These are phyloP conservation scores for Antedon bifida DNA, from an alignment of 35 echinoderm and acorn worm genomes.

Conservation along the genomic window DNA sequence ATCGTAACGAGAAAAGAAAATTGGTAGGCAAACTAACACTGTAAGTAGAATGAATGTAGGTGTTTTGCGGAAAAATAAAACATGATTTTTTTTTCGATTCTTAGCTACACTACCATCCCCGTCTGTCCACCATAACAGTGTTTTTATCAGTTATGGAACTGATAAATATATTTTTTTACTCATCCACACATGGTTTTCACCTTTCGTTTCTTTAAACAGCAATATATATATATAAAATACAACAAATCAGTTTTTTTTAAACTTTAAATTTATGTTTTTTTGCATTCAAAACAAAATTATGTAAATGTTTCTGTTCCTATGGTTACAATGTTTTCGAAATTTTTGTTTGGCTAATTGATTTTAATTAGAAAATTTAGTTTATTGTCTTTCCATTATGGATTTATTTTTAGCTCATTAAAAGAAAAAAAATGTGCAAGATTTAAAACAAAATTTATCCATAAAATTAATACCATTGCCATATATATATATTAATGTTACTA, in stretches of 20 bases:
- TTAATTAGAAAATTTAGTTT: too few species aligned
- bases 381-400: too few species aligned
- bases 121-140: too few species aligned
- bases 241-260: not conserved
- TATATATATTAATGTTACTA: too few species aligned
- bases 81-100: not conserved
- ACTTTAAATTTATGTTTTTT: not conserved
- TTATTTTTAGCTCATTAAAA: too few species aligned
- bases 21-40: not conserved
- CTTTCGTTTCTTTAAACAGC: not conserved
- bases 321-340: not conserved
- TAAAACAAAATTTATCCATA: too few species aligned
- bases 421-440: too few species aligned
- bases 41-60: not conserved
- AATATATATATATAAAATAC: not conserved
- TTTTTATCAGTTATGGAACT: too few species aligned
- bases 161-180: not conserved
- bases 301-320: not conserved
- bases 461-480: too few species aligned
- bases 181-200: not conserved
- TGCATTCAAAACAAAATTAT: not conserved
- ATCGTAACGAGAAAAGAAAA: too few species aligned
- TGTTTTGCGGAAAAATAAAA: not conserved
- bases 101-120: not conserved
- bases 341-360: too few species aligned